phyloP scores from a whole-genome alignment of 2,888 invertebrate genomes.

The Drosophila gaucha region DNA sequence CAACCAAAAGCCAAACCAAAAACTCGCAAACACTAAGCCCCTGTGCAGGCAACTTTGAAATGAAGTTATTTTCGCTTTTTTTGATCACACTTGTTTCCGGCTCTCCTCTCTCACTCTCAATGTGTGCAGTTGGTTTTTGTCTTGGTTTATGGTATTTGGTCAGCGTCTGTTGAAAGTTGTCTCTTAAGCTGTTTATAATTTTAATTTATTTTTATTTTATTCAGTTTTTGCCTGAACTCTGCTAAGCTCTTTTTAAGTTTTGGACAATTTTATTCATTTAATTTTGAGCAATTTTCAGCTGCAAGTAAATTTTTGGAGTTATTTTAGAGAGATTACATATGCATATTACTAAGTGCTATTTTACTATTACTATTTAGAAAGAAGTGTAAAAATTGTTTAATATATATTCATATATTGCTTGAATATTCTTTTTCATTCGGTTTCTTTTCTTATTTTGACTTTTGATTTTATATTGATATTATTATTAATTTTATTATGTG shows the following conservation, averaged over 20 bases:
- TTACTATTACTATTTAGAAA: too few species aligned
- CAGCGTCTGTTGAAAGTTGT: slow-evolving; percentile 46
- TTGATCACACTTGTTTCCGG: slow-evolving; percentile 42
- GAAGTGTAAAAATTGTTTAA: too few species aligned
- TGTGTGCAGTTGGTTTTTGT: slow-evolving; percentile 49
- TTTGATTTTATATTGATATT: too few species aligned
- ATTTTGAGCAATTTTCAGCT: slow-evolving; percentile 29
- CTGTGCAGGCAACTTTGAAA: slow-evolving; percentile 67
- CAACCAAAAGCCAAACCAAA: slow-evolving; percentile 56
- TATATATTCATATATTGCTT: too few species aligned
- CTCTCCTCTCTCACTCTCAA: not conserved
- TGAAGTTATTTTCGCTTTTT: slow-evolving; percentile 47
- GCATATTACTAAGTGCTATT: too few species aligned
- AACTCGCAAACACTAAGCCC: slow-evolving; percentile 65
- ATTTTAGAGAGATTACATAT: not conserved
- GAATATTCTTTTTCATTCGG: too few species aligned
- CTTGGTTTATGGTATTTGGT: slow-evolving; percentile 72
- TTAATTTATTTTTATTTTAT: slow-evolving; percentile 56
- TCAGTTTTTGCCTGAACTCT: slow-evolving; percentile 21
- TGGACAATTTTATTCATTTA: slow-evolving; percentile 28
- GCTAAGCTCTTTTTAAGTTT: slow-evolving; percentile 48
- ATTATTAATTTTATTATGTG: not conserved
- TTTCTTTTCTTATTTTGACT: not conserved
- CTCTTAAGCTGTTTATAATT: slow-evolving; percentile 73
- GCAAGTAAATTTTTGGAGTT: slow-evolving; percentile 4